Evolutionary conservation across 1,140 invertebrate genomes (phyloP).

Genomic region (Lordiphosa collinella): DNA sequence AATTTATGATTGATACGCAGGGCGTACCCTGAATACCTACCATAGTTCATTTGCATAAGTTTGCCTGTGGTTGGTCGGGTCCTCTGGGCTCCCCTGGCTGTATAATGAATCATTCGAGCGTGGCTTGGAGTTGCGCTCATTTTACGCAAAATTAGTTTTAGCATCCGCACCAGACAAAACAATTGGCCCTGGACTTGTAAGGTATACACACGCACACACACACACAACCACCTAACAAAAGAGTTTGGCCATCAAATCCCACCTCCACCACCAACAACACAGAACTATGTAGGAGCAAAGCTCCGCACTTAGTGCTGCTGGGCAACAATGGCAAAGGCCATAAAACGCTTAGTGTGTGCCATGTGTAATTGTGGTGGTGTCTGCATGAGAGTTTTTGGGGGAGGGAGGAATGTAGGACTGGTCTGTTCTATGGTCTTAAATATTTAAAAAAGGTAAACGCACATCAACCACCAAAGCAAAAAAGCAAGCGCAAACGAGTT

Average conservation of each 20-base stretch:
- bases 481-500: constrained; percentile 18
- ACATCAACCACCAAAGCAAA: constrained; percentile 37
- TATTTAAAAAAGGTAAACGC: constrained; percentile 64
- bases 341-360: constrained; percentile 50
- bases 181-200: constrained; percentile 31
- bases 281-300: constrained; percentile 15
- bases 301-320: constrained; percentile 23
- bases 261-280: not conserved
- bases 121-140: constrained; percentile 47
- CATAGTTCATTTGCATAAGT: constrained; percentile 59
- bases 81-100: constrained; percentile 6
- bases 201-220: constrained; percentile 27
- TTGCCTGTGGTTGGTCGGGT: constrained; percentile 11
- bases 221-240: not conserved
- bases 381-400: constrained; percentile 2
- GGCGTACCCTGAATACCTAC: constrained; percentile 3
- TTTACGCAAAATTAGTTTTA: constrained; percentile 71
- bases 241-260: constrained; percentile 3
- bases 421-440: constrained; percentile 62
- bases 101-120: constrained; percentile 65
- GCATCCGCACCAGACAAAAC: constrained; percentile 69
- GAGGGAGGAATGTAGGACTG: constrained; percentile 5
- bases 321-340: constrained; percentile 43
- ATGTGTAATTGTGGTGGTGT: constrained; percentile 17
- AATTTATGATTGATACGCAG: constrained; percentile 69